Evolutionary conservation across 2,888 invertebrate species (phyloP).

Genomic region (Pseudococcus jackbeardsleyi): DNA sequence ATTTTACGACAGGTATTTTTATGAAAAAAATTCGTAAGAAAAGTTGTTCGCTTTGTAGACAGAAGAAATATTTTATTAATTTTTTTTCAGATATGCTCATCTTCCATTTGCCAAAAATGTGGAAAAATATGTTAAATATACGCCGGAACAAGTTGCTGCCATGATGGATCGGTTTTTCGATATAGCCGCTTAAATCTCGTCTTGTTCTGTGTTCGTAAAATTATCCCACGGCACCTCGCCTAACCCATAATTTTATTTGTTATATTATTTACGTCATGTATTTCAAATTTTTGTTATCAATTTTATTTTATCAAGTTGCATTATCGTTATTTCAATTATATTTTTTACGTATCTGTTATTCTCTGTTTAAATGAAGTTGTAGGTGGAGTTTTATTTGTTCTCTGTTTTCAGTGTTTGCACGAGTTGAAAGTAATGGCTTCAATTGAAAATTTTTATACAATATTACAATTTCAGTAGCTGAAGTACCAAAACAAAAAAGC

Average conservation of each 20-base stretch:
- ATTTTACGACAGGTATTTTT: slow-evolving; percentile 79
- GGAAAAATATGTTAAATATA: slow-evolving; percentile 93
- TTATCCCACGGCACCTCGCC: background rate
- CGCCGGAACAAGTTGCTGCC: slow-evolving; percentile 85
- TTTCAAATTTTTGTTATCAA: too few relatives aligned
- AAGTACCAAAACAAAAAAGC: too few relatives aligned
- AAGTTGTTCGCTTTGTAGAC: background rate
- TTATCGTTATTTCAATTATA: too few relatives aligned
- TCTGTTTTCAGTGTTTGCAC: too few relatives aligned
- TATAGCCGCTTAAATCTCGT: slow-evolving; percentile 78
- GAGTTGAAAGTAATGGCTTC: too few relatives aligned
- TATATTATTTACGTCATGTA: background rate
- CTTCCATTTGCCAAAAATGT: slow-evolving; percentile 92
- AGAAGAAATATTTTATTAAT: slow-evolving; percentile 25
- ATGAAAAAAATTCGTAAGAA: slow-evolving; percentile 27
- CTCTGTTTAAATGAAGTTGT: too few relatives aligned
- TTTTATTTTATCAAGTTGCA: too few relatives aligned
- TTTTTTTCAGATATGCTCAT: slow-evolving; percentile 75
- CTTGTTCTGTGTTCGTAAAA: background rate
- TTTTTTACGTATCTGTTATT: too few relatives aligned
- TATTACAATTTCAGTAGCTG: too few relatives aligned
- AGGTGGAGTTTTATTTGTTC: too few relatives aligned
- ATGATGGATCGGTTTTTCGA: slow-evolving; percentile 94
- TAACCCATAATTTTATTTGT: background rate
- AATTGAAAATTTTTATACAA: too few relatives aligned